Evolutionary conservation across 2,797 vertebrate genomes (phyloP).

Genomic region (Avahi laniger): DNA sequence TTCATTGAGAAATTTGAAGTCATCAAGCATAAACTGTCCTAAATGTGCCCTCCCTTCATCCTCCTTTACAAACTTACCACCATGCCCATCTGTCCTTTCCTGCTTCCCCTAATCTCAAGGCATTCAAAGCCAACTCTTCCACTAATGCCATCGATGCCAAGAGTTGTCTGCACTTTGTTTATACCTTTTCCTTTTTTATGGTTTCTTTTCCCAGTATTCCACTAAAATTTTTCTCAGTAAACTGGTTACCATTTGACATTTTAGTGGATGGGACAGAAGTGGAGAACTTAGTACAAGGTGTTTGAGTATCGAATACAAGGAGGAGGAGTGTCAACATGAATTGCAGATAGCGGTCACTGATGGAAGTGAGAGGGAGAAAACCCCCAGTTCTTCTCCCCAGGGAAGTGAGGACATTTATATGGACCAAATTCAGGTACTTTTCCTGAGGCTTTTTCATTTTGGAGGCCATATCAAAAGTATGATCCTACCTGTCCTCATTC

Average conservation of each 20-base stretch:
- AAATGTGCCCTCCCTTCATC: background rate
- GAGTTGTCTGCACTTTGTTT: background rate
- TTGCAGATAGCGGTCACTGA: background rate
- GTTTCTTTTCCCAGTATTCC: background rate
- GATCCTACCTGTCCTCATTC: background rate
- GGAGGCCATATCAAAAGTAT: background rate
- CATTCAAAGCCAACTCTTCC: background rate
- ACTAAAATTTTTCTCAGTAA: background rate
- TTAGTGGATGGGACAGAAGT: background rate
- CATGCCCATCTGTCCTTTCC: background rate
- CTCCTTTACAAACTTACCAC: background rate
- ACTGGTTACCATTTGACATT: constrained; percentile 21
- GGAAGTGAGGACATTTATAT: background rate
- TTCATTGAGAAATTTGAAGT: background rate
- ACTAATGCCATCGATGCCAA: background rate
- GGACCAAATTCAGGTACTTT: background rate
- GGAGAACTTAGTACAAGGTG: background rate
- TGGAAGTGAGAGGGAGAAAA: background rate
- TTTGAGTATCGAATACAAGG: background rate
- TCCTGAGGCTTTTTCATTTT: background rate
- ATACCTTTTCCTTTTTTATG: background rate
- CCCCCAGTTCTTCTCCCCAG: background rate
- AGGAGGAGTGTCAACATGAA: background rate
- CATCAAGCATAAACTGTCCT: background rate
- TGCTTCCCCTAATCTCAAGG: background rate